Evolutionary conservation across 2,797 vertebrate species (phyloP).

Genomic region (Melanotaenia trifasciata): DNA sequence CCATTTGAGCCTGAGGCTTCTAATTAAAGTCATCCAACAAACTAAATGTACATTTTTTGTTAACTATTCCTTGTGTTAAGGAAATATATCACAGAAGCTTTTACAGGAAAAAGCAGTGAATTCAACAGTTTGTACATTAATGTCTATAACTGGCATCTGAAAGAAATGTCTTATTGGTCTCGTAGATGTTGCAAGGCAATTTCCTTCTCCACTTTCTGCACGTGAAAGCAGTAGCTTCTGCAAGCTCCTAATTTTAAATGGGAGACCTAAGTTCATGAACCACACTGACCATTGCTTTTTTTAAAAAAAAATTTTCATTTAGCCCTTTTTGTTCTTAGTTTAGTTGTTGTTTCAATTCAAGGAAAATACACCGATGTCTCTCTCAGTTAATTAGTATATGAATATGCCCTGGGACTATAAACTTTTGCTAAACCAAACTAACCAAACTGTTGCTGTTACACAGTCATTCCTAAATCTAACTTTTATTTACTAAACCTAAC

Average conservation of each 20-base stretch:
- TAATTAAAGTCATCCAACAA: no score
- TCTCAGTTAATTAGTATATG: not conserved
- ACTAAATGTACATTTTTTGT: no score
- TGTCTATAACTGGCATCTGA: no score
- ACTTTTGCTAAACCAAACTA: not conserved
- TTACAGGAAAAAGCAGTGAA: no score
- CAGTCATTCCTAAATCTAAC: not conserved
- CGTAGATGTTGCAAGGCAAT: not conserved
- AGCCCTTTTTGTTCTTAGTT: not conserved
- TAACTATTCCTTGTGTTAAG: no score
- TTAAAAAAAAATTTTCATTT: not conserved
- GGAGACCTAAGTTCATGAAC: not conserved
- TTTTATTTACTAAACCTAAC: not conserved
- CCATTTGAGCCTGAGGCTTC: not conserved
- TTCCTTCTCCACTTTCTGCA: not conserved
- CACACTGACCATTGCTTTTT: not conserved
- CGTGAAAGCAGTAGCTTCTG: no score
- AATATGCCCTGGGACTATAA: not conserved
- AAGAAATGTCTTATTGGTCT: not conserved
- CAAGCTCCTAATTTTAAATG: no score
- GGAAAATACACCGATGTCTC: not conserved
- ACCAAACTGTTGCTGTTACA: not conserved
- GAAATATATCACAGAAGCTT: no score
- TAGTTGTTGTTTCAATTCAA: not conserved
- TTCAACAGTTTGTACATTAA: no score